A percentile compares a stretch with the other conserved stretches of the same genome.
phyloP scores from a whole-genome alignment of 2,797 vertebrate genomes.

The Cheirogaleus major region DNA sequence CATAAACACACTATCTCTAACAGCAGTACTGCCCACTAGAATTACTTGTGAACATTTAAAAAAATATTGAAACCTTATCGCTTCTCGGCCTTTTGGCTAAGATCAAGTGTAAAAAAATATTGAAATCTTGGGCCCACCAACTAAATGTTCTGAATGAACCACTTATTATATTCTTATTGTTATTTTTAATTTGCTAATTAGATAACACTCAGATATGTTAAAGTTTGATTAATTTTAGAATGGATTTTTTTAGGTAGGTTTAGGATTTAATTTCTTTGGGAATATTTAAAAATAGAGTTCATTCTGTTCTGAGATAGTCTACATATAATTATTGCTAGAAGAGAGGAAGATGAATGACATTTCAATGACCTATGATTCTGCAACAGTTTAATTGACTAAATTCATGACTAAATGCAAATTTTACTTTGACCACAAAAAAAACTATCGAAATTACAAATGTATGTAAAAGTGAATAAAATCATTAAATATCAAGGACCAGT shows the following conservation, averaged over 20 bases:
- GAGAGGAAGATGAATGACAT: neutral
- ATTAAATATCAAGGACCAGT: neutral
- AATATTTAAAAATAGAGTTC: neutral
- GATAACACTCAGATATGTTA: neutral
- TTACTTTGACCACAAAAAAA: neutral
- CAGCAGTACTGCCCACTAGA: neutral
- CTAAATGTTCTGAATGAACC: neutral
- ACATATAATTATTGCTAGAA: neutral
- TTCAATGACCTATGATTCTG: neutral
- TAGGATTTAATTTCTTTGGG: neutral
- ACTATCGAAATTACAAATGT: slow-evolving; percentile 26
- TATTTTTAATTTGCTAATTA: neutral
- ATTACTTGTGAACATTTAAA: neutral
- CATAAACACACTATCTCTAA: neutral
- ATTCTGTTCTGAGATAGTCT: neutral
- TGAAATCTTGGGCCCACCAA: neutral
- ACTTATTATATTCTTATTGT: neutral
- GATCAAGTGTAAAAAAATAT: neutral
- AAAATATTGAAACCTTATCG: neutral
- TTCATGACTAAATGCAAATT: neutral
- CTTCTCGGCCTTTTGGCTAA: too few relatives aligned
- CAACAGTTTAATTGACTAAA: neutral
- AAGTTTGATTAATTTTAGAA: neutral
- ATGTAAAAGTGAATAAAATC: neutral
- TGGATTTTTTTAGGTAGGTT: neutral